Base-by-base conservation (phyloP, 2,888 invertebrate genomes). In the Stegophylla sp. region DNA sequence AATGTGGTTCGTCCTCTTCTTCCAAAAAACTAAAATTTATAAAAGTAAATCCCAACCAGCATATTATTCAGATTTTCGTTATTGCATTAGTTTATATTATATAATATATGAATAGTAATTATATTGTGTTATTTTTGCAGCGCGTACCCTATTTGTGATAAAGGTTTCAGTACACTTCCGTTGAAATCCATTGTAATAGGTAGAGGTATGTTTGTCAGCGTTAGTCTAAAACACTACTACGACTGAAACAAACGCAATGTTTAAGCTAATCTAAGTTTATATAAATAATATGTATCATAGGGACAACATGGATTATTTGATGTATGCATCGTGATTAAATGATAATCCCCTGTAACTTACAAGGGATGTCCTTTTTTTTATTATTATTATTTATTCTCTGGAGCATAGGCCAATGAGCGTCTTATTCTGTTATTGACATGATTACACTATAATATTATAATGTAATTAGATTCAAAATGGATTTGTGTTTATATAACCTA, bases 331-430 rank as follows among this genome's bases (percentile, higher is more conserved):
- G n/a, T 51, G 63, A 77, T 77, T 66, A 69, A 77, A 69, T 69
- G 59, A 77, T 77, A 69, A 77, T 77, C 77, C 77, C 20, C 2
- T n/a, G 13, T 26, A 41, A 76, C 43, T 76, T 76, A 76, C 76
- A 66, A 74, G 74, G 48, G 63, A 63, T 63, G 63, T 64, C 34
- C 17, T 17, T 63, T 7, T 63, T 34, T 72, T 41, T 41, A 53
- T 71, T 53, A 17, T 53, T 53, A 15, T 20, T 9, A 72, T 43
- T 59, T 72, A 56, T 59, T 56, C 72, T 72, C 23, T 3, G 43
- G 23, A 0, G 41, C 41, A 53, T 34, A 15, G 13, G 3, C 41
- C 43, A 12, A 20, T 5, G 5, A 10, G 9, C 13, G 17, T 61
- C 61, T 45, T 73, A 61, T 61, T 48, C n/a, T 17, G 41, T 48